These are phyloP conservation scores for Artibeus lituratus DNA, from an alignment of 2,797 vertebrate species.

Conservation along the genomic window DNA sequence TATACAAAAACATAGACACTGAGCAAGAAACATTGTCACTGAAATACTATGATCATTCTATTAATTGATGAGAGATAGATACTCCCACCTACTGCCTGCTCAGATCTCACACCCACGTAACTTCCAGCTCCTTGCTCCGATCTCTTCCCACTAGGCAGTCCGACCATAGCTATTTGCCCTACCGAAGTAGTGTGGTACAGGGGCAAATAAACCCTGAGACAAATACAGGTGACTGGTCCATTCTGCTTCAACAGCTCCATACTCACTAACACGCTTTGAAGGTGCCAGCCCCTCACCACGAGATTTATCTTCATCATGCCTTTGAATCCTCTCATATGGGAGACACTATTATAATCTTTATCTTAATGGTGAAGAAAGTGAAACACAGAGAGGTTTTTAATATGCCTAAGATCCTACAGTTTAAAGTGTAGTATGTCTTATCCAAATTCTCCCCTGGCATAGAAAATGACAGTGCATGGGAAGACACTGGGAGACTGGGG, in stretches of 20 bases:
- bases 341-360: background rate
- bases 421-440: background rate
- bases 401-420: background rate
- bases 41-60: background rate
- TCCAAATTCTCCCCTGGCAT: background rate
- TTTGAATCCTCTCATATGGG: background rate
- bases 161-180: background rate
- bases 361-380: background rate
- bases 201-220: background rate
- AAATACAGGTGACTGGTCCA: background rate
- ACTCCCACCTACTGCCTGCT: background rate
- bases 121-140: background rate
- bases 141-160: background rate
- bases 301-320: background rate
- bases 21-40: background rate
- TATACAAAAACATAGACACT: background rate
- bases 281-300: background rate
- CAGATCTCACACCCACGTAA: background rate
- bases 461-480: background rate
- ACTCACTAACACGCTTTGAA: background rate
- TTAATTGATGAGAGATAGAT: background rate
- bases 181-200: background rate
- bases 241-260: background rate
- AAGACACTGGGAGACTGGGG: background rate
- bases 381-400: background rate